These are phyloP conservation scores for Chironomus riparius DNA, from an alignment of 2,888 invertebrate species.

Conservation along the genomic window DNA sequence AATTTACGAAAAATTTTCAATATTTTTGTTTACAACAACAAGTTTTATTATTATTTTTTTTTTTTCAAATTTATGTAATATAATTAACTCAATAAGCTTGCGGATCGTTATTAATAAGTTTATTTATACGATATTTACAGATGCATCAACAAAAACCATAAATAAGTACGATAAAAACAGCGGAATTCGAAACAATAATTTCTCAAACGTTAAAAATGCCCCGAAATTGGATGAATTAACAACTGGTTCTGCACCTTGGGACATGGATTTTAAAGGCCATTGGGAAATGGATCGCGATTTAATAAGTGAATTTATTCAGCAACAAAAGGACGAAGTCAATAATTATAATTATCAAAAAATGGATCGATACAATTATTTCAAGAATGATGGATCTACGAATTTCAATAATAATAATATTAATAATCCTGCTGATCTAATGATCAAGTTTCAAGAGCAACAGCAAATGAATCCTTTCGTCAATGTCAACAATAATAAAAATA, in stretches of 20 bases:
- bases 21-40: too few species aligned
- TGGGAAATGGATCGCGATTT: conserved; percentile 40
- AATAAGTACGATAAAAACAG: background rate
- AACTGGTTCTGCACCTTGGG: conserved; percentile 33
- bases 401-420: too few species aligned
- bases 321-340: conserved; percentile 2
- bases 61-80: too few species aligned
- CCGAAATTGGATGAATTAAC: conserved; percentile 11
- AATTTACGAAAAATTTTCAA: too few species aligned
- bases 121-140: background rate
- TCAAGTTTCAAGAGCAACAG: background rate
- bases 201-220: background rate
- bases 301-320: conserved; percentile 34
- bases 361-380: too few species aligned
- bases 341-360: background rate
- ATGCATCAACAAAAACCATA: background rate
- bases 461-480: background rate
- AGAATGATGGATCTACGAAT: too few species aligned
- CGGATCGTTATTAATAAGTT: too few species aligned
- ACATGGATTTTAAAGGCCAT: conserved; percentile 38
- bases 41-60: too few species aligned
- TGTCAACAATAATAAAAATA: background rate
- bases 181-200: conserved; percentile 11
- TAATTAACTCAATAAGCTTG: too few species aligned
- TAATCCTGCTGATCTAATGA: background rate